These are phyloP conservation scores for Ictalurus furcatus DNA, from an alignment of 2,113 vertebrate genomes.

Conservation along the genomic window DNA sequence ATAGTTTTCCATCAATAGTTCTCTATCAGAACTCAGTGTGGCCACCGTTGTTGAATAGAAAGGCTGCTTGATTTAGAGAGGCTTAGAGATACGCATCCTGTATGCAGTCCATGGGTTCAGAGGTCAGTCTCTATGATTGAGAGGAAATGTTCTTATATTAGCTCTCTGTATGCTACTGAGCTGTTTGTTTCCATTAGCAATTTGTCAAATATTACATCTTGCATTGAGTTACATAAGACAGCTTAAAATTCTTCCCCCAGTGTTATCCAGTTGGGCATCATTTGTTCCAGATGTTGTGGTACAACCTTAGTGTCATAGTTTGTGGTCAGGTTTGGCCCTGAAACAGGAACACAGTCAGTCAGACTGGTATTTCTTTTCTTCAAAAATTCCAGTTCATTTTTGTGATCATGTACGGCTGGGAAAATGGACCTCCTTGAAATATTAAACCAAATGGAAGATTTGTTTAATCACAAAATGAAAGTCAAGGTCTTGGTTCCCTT, in stretches of 20 bases:
- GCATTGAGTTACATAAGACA: conserved; percentile 11
- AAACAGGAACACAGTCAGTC: neutral
- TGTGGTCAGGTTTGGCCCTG: neutral
- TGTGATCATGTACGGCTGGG: neutral
- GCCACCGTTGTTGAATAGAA: neutral
- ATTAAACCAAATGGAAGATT: neutral
- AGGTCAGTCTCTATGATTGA: conserved; percentile 12
- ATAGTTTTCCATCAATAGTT: neutral
- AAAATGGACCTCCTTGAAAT: neutral
- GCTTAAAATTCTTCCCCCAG: neutral
- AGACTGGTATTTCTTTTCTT: neutral
- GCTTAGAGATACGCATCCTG: conserved; percentile 26
- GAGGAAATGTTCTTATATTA: conserved; percentile 21
- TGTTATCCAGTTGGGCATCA: conserved; percentile 17
- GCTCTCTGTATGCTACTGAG: neutral
- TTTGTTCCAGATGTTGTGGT: conserved; percentile 39
- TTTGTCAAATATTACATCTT: conserved; percentile 6
- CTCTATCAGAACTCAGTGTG: neutral
- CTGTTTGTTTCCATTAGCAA: conserved; percentile 21
- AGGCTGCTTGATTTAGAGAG: neutral
- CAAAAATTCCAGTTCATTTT: neutral
- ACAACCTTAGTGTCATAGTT: conserved; percentile 12
- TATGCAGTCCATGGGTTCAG: neutral
- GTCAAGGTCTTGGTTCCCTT: neutral
- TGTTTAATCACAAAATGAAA: conserved; percentile 27